These are phyloP conservation scores for Bursaphelenchus mucronatus DNA, from an alignment of 1,140 invertebrate species.

Conservation along the genomic window DNA sequence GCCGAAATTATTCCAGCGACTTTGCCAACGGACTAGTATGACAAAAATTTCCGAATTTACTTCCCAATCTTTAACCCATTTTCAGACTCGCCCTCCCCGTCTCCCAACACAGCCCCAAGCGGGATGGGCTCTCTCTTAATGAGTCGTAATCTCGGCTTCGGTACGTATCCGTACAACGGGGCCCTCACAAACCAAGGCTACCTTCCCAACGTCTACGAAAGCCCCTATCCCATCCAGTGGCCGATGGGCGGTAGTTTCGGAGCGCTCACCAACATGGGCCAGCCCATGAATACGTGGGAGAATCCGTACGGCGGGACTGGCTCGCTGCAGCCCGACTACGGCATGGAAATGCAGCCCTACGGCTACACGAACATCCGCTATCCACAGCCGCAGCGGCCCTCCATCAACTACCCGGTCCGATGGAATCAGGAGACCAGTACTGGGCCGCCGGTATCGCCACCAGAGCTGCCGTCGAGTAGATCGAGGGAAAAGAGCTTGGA, in stretches of 20 bases:
- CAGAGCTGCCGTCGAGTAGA: conserved; percentile 1
- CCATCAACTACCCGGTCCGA: background rate
- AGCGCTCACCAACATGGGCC: background rate
- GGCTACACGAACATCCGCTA: conserved; percentile 25
- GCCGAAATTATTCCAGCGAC: no score
- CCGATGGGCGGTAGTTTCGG: conserved; percentile 7
- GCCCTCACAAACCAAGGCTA: background rate
- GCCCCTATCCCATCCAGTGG: conserved; percentile 18
- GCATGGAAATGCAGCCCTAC: conserved; percentile 22
- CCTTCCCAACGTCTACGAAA: conserved; percentile 24
- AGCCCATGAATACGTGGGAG: background rate
- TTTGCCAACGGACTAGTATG: no score
- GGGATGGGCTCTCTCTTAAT: conserved; percentile 22
- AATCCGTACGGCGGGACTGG: conserved; percentile 13
- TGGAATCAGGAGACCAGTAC: conserved; percentile 4
- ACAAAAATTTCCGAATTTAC: no score
- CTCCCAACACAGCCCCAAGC: background rate
- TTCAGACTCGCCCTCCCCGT: no score
- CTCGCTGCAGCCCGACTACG: conserved; percentile 11
- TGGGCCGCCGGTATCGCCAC: conserved; percentile 2
- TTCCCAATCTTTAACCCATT: no score
- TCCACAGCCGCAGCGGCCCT: background rate
- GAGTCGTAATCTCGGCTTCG: conserved; percentile 26
- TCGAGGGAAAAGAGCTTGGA: no score
- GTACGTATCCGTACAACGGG: conserved; percentile 1